Evolutionary conservation across 1,140 invertebrate genomes (phyloP).

Genomic region (Vanessa atalanta): DNA sequence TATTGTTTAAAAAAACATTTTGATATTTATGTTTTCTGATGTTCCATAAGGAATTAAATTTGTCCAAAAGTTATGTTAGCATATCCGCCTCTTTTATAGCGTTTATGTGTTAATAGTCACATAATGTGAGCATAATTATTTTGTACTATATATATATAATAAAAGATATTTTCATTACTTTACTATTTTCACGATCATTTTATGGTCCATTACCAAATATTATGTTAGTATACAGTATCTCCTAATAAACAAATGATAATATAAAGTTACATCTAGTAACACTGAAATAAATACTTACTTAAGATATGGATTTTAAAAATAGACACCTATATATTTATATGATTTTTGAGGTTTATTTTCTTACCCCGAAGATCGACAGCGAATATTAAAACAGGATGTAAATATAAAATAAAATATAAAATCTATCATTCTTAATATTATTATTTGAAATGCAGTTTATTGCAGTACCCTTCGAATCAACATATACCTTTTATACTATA

Average conservation of each 20-base stretch:
- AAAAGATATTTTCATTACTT: slow-evolving; percentile 19
- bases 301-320: slow-evolving; percentile 25
- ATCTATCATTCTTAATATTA: slow-evolving; percentile 66
- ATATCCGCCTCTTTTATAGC: slow-evolving; percentile 3
- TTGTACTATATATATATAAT: slow-evolving; percentile 28
- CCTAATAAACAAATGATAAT: slow-evolving; percentile 14
- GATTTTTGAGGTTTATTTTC: slow-evolving; percentile 19
- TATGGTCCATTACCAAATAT: slow-evolving; percentile 10
- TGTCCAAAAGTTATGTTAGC: not conserved
- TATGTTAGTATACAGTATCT: slow-evolving; percentile 12
- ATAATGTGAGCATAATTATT: slow-evolving; percentile 5
- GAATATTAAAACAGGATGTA: slow-evolving; percentile 43
- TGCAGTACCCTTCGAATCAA: slow-evolving; percentile 67
- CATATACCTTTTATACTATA: slow-evolving; percentile 66
- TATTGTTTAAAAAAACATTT: not conserved
- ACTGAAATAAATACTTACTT: slow-evolving; percentile 10
- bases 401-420: slow-evolving; percentile 59
- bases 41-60: not conserved
- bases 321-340: slow-evolving; percentile 17
- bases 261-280: slow-evolving; percentile 20
- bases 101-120: not conserved
- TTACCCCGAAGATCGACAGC: slow-evolving; percentile 19
- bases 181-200: slow-evolving; percentile 10
- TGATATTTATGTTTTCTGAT: not conserved
- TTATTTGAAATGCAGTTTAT: slow-evolving; percentile 71